Evolutionary conservation across 2,797 vertebrate genomes (phyloP).

Genomic region (Coregonus suidteri): DNA sequence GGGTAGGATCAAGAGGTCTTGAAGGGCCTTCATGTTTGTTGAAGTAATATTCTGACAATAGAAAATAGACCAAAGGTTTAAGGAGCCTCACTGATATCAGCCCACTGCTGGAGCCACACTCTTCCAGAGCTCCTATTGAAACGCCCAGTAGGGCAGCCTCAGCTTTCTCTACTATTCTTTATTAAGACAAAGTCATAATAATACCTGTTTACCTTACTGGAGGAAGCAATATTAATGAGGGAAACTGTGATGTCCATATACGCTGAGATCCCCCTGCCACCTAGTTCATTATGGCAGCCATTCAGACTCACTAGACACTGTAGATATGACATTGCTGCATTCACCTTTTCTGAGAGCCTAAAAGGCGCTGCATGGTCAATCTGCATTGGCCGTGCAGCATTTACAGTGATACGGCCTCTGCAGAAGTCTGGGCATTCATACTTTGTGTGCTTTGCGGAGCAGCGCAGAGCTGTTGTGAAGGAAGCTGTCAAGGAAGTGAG

Average conservation of each 20-base stretch:
- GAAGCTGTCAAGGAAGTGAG: too few relatives aligned
- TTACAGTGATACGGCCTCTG: too few relatives aligned
- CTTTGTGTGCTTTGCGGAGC: too few relatives aligned
- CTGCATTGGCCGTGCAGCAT: too few relatives aligned
- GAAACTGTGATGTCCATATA: neutral
- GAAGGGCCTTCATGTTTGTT: neutral
- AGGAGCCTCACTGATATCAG: neutral
- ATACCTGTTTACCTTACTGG: neutral
- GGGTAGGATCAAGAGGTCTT: neutral
- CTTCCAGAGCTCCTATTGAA: neutral
- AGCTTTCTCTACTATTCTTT: neutral
- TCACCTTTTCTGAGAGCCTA: neutral
- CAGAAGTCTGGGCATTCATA: too few relatives aligned
- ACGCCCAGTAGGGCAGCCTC: neutral
- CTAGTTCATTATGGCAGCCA: neutral
- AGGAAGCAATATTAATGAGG: neutral
- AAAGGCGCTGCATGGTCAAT: too few relatives aligned
- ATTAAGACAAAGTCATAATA: neutral
- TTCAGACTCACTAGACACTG: conserved; percentile 34
- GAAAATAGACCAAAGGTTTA: neutral
- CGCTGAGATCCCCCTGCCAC: neutral
- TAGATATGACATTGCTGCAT: conserved; percentile 34
- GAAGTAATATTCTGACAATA: neutral
- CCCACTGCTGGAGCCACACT: neutral
- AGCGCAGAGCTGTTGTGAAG: too few relatives aligned